phyloP scores from a whole-genome alignment of 1,140 invertebrate species.

The Saccostrea glomerata region DNA sequence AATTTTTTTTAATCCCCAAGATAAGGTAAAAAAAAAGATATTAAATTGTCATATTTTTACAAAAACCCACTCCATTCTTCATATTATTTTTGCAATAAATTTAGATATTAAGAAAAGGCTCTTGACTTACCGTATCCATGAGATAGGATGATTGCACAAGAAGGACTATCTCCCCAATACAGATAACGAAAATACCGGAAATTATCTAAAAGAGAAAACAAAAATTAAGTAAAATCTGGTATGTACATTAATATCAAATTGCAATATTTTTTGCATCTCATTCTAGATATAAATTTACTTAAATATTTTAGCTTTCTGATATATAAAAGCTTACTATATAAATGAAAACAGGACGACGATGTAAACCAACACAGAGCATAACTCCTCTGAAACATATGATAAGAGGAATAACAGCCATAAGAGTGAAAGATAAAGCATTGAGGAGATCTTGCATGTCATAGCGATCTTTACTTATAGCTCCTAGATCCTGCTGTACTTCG shows the following conservation, averaged over 20 bases:
- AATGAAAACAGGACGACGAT: not conserved
- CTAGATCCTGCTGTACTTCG: not conserved
- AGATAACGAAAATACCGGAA: not conserved
- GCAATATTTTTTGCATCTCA: not conserved
- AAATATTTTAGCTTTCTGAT: not conserved
- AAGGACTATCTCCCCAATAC: not conserved
- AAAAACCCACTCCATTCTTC: not conserved
- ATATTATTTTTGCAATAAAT: not conserved
- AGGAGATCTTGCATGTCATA: slow-evolving; percentile 18
- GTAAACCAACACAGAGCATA: not conserved
- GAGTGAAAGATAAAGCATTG: not conserved
- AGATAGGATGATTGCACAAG: not conserved
- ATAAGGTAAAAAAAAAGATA: not conserved
- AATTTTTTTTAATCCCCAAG: too few species aligned
- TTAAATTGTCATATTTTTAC: not conserved
- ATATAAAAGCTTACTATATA: not conserved
- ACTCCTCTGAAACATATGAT: not conserved
- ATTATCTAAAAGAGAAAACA: not conserved
- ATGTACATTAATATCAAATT: not conserved
- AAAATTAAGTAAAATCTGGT: not conserved
- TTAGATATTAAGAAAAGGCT: not conserved
- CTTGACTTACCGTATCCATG: not conserved
- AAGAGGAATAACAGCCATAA: not conserved
- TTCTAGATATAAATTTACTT: not conserved
- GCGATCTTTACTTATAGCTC: not conserved